These are phyloP conservation scores for Petaurus breviceps DNA, from an alignment of 2,113 vertebrate genomes.

Conservation along the genomic window DNA sequence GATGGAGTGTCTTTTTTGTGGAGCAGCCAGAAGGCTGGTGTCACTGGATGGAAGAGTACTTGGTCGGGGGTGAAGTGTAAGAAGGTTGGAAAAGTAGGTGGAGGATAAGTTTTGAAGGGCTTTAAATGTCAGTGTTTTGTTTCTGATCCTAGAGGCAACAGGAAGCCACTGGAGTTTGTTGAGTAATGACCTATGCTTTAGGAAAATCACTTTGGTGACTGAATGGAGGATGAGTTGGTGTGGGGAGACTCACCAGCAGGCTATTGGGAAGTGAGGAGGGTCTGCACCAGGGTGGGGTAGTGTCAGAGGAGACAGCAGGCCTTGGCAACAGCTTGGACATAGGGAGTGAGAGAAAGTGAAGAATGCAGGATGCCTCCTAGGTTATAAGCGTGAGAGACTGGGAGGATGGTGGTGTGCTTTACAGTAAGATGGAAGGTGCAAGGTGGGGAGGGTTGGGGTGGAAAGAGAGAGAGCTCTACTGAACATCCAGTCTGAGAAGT, in stretches of 20 bases:
- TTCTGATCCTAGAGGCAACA: neutral
- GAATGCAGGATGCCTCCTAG: neutral
- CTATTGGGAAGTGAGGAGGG: neutral
- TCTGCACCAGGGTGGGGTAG: neutral
- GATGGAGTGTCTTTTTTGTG: neutral
- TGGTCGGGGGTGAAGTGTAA: neutral
- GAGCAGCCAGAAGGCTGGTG: neutral
- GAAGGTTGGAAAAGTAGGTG: neutral
- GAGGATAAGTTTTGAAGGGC: neutral
- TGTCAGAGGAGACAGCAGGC: neutral
- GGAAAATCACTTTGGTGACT: neutral
- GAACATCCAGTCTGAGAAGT: too few relatives aligned
- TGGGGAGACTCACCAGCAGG: neutral
- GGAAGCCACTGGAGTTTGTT: neutral
- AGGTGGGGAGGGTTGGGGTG: neutral
- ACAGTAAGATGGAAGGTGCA: neutral
- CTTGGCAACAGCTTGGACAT: neutral
- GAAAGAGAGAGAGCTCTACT: neutral
- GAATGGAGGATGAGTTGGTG: neutral
- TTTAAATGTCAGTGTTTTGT: neutral
- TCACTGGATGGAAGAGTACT: neutral
- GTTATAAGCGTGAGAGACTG: neutral
- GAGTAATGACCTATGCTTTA: neutral
- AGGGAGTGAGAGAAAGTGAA: neutral
- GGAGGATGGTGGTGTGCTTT: neutral